phyloP scores from a whole-genome alignment of 1,140 invertebrate genomes.

The Caenorhabditis latens region DNA sequence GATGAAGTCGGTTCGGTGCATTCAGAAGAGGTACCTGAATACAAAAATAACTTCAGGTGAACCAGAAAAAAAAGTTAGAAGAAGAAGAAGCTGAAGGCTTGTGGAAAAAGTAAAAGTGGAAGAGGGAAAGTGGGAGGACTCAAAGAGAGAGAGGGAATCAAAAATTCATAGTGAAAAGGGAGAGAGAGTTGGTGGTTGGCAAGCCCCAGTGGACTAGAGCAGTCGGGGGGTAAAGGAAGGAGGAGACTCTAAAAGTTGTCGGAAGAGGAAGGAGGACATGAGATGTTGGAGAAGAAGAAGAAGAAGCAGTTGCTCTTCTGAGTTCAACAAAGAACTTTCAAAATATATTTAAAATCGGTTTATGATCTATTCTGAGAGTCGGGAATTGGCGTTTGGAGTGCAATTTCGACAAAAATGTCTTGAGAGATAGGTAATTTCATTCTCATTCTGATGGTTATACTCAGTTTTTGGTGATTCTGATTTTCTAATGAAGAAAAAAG shows the following conservation, averaged over 20 bases:
- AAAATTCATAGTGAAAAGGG: slow-evolving; percentile 51
- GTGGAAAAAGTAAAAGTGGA: not conserved
- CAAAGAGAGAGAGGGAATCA: slow-evolving; percentile 12
- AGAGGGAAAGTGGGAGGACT: not conserved
- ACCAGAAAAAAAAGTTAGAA: not conserved
- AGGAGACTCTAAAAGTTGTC: slow-evolving; percentile 53
- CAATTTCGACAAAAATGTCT: too few relatives aligned
- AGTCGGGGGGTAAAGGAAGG: slow-evolving; percentile 41
- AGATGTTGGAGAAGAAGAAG: slow-evolving; percentile 1
- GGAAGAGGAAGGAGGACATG: slow-evolving; percentile 1
- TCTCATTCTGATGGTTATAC: too few relatives aligned
- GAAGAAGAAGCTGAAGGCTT: not conserved
- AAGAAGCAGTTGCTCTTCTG: not conserved
- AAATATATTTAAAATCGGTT: not conserved
- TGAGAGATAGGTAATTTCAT: too few relatives aligned
- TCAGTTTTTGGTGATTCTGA: too few relatives aligned
- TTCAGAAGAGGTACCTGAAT: not conserved
- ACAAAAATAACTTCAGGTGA: not conserved
- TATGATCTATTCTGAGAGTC: too few relatives aligned
- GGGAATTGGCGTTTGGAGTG: too few relatives aligned
- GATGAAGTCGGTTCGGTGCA: not conserved
- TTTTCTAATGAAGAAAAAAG: too few relatives aligned
- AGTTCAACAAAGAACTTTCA: not conserved
- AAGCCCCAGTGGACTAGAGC: slow-evolving; percentile 1
- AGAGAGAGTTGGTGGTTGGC: slow-evolving; percentile 7